phyloP scores from a whole-genome alignment of 2,797 vertebrate genomes.

The Serranus cabrilla region DNA sequence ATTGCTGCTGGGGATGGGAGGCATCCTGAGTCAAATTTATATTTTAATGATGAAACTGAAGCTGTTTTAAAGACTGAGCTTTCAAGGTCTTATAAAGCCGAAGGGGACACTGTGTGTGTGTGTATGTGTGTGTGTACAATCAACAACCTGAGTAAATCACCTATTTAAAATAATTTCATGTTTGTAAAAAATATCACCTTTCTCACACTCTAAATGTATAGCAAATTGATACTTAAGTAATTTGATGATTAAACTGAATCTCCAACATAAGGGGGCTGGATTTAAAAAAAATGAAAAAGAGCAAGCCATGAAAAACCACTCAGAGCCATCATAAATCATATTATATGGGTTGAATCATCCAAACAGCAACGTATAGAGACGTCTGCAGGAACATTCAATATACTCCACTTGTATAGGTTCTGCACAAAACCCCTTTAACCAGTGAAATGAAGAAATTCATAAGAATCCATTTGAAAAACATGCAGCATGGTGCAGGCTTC shows the following conservation, averaged over 20 bases:
- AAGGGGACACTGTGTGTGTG: neutral
- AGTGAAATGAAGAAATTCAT: neutral
- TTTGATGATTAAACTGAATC: neutral
- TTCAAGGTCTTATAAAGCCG: conserved; percentile 5
- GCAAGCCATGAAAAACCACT: neutral
- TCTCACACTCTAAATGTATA: neutral
- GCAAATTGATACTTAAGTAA: neutral
- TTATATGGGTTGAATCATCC: neutral
- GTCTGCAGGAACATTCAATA: neutral
- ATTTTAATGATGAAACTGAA: neutral
- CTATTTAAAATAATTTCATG: neutral
- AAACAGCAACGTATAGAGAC: neutral
- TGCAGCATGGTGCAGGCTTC: neutral
- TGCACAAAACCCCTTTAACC: neutral
- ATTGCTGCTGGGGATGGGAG: neutral
- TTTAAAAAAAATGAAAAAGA: neutral
- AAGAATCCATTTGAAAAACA: neutral
- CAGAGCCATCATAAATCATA: conserved; percentile 7
- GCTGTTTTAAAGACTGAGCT: neutral
- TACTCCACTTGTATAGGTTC: neutral
- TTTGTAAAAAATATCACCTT: neutral
- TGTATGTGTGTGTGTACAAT: neutral
- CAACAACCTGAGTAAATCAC: neutral
- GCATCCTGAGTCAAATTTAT: neutral
- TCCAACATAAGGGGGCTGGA: neutral